These are phyloP conservation scores for Mola mola DNA, from an alignment of 2,113 vertebrate genomes.

Conservation along the genomic window DNA sequence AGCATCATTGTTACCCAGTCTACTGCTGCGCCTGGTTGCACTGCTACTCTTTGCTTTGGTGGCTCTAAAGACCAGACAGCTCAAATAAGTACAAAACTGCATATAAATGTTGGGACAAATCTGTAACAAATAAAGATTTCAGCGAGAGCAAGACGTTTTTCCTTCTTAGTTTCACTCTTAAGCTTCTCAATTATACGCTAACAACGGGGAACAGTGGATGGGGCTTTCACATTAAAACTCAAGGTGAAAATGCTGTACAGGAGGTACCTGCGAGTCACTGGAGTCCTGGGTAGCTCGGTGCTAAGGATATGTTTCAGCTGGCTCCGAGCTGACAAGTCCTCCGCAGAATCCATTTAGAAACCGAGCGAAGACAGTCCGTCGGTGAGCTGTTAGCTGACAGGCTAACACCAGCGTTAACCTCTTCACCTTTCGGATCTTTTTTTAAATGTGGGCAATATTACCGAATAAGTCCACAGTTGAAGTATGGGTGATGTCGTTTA, in stretches of 20 bases:
- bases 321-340: slow-evolving; percentile 77
- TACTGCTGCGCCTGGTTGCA: slow-evolving; percentile 41
- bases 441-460: neutral
- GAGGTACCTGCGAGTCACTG: slow-evolving; percentile 69
- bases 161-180: neutral
- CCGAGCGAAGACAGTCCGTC: neutral
- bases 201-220: no score
- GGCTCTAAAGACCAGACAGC: slow-evolving; percentile 24
- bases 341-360: slow-evolving; percentile 69
- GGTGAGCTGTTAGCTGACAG: slow-evolving; percentile 3
- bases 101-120: no score
- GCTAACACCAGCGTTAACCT: neutral
- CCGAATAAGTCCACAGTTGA: no score
- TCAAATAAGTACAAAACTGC: neutral
- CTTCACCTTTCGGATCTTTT: no score
- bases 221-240: no score
- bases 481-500: neutral
- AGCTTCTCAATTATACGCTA: neutral
- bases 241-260: neutral
- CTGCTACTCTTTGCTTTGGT: neutral
- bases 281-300: slow-evolving; percentile 68
- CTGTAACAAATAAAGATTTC: neutral
- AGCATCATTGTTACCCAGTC: slow-evolving; percentile 34
- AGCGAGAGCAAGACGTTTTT: neutral
- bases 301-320: slow-evolving; percentile 71